Base-by-base conservation (phyloP, 2,113 vertebrate genomes). In the Scartelaos histophorus region DNA sequence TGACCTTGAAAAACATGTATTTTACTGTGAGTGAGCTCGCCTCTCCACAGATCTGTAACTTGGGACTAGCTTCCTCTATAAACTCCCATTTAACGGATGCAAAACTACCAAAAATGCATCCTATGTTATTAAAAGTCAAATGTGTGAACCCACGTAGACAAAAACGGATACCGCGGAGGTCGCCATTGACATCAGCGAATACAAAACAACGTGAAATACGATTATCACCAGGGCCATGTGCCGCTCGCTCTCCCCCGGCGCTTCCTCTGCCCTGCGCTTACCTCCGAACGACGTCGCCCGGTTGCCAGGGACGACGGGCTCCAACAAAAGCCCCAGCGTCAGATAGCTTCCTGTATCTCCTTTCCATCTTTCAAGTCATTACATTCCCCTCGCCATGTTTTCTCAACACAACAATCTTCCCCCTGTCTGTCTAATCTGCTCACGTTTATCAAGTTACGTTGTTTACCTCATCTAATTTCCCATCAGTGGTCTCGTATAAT, bases 281-380 rank as follows among this genome's bases (percentile, higher is more conserved):
- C 49, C 1, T 67, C 66, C 60, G 34, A 80, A 75, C 70, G 62
- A 53, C 1, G 10, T 70, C 25, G 69, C n/a, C 66, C 66, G 73
- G 89, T 90, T 87, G 80, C 86, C 71, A 82, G 61, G 78, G 72
- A 70, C 46, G 11, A 65, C 0, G 0, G 0, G 73, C 65, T 75
- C 73, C 64, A 75, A 79, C 77, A 76, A 61, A 75, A 80, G 38
- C 6, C 53, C 2, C 0, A 16, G 47, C 74, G 71, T 72, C 69
- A 24, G 72, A 70, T 57, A 54, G 67, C 80, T 82, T 82, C 80
- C 85, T 86, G 47, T 57, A 57, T 79, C 81, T 78, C 70, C 57
- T 82, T n/a, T 72, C 62, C 34, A 69, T 78, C 78, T 25, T 58
- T 15, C 64, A 15, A 38, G 25, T 65, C 29, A 17, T 62, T 24